phyloP scores from a whole-genome alignment of 2,797 vertebrate species.

The Sphenopsis melanotis region DNA sequence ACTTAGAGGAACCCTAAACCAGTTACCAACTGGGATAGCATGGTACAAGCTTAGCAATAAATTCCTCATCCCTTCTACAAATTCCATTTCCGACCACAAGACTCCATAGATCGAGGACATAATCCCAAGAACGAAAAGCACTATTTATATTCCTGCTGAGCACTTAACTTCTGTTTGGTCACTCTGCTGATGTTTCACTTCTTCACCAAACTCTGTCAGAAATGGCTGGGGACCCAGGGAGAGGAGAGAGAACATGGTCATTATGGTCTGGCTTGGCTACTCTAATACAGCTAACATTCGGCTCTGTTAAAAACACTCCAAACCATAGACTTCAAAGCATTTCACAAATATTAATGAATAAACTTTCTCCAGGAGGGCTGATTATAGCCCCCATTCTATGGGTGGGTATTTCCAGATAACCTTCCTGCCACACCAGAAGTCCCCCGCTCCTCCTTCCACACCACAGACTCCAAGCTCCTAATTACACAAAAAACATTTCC shows the following conservation, averaged over 20 bases:
- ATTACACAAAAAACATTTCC: neutral
- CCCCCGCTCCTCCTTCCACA: neutral
- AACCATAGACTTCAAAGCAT: slow-evolving; percentile 1
- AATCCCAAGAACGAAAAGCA: neutral
- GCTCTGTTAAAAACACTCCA: neutral
- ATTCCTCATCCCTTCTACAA: neutral
- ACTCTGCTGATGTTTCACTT: slow-evolving; percentile 52
- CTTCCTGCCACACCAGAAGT: neutral
- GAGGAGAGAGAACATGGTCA: neutral
- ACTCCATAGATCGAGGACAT: neutral
- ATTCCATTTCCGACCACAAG: neutral
- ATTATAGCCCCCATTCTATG: slow-evolving; percentile 30
- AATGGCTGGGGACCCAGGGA: neutral
- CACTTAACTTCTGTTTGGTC: slow-evolving; percentile 36
- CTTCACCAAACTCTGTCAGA: slow-evolving; percentile 29
- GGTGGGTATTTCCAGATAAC: slow-evolving; percentile 24
- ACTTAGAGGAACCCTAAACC: neutral
- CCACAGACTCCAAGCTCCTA: neutral
- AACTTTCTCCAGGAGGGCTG: neutral
- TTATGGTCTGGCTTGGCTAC: slow-evolving; percentile 51
- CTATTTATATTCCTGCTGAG: slow-evolving; percentile 55
- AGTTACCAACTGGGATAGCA: neutral
- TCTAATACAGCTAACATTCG: neutral
- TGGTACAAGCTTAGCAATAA: neutral
- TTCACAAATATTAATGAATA: slow-evolving; percentile 38